Evolutionary conservation across 2,113 vertebrate species (phyloP).

Genomic region (Phaethon lepturus): DNA sequence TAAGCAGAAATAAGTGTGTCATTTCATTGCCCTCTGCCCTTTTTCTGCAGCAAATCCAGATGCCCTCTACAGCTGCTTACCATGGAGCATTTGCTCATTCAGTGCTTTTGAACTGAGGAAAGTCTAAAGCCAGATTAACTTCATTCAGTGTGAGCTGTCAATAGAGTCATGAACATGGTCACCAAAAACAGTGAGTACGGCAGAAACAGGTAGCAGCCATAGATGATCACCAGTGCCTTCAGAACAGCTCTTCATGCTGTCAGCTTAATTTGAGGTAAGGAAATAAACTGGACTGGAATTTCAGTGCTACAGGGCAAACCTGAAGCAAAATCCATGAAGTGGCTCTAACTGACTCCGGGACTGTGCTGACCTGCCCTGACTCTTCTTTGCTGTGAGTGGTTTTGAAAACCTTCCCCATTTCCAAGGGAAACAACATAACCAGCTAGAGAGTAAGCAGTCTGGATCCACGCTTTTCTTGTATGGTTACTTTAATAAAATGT

Average conservation of each 20-base stretch:
- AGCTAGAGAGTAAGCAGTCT: neutral
- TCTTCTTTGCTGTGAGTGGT: neutral
- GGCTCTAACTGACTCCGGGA: accelerated
- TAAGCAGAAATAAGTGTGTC: neutral
- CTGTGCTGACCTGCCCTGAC: neutral
- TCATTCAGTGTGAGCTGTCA: neutral
- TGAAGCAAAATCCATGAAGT: neutral
- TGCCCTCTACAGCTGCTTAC: neutral
- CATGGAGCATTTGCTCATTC: neutral
- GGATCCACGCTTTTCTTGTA: neutral
- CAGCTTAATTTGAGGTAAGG: neutral
- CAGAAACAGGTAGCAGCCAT: neutral
- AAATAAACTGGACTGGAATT: neutral
- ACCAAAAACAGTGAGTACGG: neutral
- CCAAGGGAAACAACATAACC: neutral
- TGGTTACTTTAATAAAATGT: slow-evolving; percentile 53
- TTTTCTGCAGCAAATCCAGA: neutral
- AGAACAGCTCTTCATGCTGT: neutral
- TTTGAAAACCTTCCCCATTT: neutral
- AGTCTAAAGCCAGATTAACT: neutral
- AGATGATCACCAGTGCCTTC: neutral
- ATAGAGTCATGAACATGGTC: neutral
- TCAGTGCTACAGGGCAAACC: neutral
- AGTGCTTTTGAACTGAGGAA: neutral
- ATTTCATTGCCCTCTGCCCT: neutral